Base-by-base conservation (phyloP, 2,797 vertebrate species). In the Pseudomugil gertrudae region DNA sequence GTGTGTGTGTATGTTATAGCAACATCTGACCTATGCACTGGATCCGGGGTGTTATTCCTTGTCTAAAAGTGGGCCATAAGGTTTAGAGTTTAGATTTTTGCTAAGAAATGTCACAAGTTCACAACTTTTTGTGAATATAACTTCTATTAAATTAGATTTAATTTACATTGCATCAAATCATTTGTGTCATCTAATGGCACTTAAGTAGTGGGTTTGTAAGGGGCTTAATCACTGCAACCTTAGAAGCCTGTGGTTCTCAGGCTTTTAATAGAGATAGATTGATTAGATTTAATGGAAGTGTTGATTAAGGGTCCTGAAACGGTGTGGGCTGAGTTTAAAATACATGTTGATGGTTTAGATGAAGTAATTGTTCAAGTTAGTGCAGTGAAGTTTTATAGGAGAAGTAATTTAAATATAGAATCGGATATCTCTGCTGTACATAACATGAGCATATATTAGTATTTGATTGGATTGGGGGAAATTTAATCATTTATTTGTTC, bases 21-120 rank as follows among this genome's bases (percentile, higher is more conserved):
- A 69, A 78, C 81, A 67, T 73, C 79, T 79, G 78, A 85, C 84
- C 79, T 72, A 63, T 72, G 66, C 48, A 10, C 55, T 2, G 79
- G 77, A 82, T 87, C 72, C 73, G 60, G 59, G 48, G 61, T 57
- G 52, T 40, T 35, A 13, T 59, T 71, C 53, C 27, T 60, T 33
- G 54, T 70, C 68, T 1, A 9, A 58, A 71, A 80, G 48, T 51
- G 33, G 58, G 15, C 55, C 21, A 19, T 10, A 1, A 51, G 51
- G 60, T 56, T 51, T 9, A 4, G 29, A 21, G 26, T 50, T 58
- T 17, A 24, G n/a, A 1, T 45, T 73, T 32, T 63, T 63, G 30
- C 58, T 68, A 9, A 54, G 55, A 66, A 27, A 32, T 30, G 52
- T 54, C 27, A 32, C 9, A 3, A 35, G 7, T 51, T 50, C 47